Percentiles rank a stretch among this genome's conserved stretches.
Conservation (phyloP, 2,888 invertebrate species). For the Linnaemya tessellans region DNA sequence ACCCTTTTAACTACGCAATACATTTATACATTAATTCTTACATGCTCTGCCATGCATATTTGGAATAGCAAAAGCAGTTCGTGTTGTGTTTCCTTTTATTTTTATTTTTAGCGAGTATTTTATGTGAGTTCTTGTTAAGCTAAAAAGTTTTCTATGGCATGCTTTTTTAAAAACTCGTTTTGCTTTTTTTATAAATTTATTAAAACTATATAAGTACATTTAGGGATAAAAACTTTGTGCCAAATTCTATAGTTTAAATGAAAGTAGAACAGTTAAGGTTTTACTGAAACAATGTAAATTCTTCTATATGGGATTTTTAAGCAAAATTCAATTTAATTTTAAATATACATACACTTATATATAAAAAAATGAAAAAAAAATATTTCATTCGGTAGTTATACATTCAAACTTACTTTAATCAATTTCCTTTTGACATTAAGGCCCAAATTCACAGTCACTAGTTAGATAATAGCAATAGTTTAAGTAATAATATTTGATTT, state of each 20-base stretch:
- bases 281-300: background rate
- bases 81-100: background rate
- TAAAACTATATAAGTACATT: conserved; percentile 3
- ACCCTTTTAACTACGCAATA: background rate
- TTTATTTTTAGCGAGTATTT: background rate
- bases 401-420: no score
- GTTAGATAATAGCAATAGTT: no score
- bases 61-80: background rate
- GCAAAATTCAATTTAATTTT: no score
- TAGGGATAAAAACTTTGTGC: conserved; percentile 1
- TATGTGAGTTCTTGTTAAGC: conserved; percentile 15
- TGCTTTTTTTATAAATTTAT: background rate
- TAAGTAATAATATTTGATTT: no score
- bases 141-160: conserved; percentile 39
- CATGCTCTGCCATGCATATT: background rate
- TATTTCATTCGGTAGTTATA: no score
- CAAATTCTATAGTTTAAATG: conserved; percentile 8
- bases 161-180: conserved; percentile 18
- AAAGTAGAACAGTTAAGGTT: background rate
- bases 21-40: background rate
- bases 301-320: no score
- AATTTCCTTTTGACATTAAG: no score
- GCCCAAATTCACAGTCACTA: no score
- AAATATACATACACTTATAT: no score
- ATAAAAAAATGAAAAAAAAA: no score